Conservation (phyloP, 2,888 invertebrate genomes). For the Crematogaster levior region DNA sequence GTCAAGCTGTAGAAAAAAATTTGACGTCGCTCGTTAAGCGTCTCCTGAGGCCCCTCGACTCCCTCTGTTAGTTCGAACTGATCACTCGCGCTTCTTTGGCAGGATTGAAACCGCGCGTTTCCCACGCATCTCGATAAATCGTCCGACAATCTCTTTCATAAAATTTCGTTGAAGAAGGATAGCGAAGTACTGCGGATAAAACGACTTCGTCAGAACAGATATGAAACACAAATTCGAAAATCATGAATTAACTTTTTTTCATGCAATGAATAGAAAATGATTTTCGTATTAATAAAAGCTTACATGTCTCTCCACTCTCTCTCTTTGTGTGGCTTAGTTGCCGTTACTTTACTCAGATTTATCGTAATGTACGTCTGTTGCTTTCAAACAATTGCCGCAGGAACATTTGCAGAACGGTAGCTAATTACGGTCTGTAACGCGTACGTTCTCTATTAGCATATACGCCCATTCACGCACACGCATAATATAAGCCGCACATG, state of each 20-base stretch:
- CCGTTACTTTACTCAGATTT: slow-evolving; percentile 29
- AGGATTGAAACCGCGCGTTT: slow-evolving; percentile 27
- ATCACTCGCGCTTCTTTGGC: slow-evolving; percentile 35
- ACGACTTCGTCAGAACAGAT: background rate
- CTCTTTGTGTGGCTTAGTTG: slow-evolving; percentile 2
- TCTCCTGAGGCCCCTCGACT: slow-evolving; percentile 54
- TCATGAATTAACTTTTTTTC: background rate
- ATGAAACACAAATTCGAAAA: background rate
- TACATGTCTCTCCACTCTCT: background rate
- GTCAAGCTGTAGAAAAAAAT: slow-evolving; percentile 70
- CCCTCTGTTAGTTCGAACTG: slow-evolving; percentile 19
- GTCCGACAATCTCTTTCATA: background rate
- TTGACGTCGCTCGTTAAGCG: slow-evolving; percentile 76
- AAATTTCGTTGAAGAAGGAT: background rate
- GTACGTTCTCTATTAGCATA: slow-evolving; percentile 48
- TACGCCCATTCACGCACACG: slow-evolving; percentile 45
- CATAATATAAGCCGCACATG: background rate
- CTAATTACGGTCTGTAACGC: slow-evolving; percentile 51
- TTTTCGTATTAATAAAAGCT: slow-evolving; percentile 1
- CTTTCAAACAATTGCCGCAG: slow-evolving; percentile 51
- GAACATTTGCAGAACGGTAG: slow-evolving; percentile 47
- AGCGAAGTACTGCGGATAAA: background rate
- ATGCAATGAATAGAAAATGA: background rate
- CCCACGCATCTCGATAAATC: slow-evolving; percentile 44
- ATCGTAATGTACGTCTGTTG: slow-evolving; percentile 37